Percentiles rank a stretch among this genome's conserved stretches.
Conservation (phyloP, 2,113 vertebrate genomes). For the Grammomys dolichurus region DNA sequence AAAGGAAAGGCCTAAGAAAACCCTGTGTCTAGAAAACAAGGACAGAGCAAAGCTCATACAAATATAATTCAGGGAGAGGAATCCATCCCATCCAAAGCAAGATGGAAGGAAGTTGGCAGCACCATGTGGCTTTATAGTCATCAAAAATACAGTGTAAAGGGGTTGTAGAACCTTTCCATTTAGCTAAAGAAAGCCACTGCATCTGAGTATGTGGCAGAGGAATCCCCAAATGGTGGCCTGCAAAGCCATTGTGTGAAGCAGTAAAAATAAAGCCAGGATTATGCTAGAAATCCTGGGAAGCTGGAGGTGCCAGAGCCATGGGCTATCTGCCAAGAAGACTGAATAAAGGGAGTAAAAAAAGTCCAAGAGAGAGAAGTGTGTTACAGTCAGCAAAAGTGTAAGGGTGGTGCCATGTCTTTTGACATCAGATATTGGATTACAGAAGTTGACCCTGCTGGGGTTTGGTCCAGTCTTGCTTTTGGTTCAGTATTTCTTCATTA, state of each 20-base stretch:
- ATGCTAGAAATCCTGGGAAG: not conserved
- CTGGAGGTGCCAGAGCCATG: not conserved
- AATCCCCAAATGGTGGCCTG: too few species aligned
- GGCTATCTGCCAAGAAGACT: not conserved
- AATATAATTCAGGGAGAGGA: not conserved
- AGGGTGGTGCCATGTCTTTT: not conserved
- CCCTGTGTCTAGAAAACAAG: not conserved
- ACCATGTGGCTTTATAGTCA: not conserved
- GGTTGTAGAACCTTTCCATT: not conserved
- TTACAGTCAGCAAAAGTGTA: too few species aligned
- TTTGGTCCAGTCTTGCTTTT: not conserved
- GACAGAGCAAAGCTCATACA: not conserved
- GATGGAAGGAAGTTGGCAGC: not conserved
- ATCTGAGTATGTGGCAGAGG: not conserved
- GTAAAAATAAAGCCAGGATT: not conserved
- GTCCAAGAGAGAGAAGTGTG: not conserved
- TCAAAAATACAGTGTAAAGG: not conserved
- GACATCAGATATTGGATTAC: not conserved
- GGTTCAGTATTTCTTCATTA: not conserved
- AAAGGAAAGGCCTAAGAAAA: not conserved
- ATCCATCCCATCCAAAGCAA: not conserved
- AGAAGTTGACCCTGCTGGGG: not conserved
- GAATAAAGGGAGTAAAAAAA: not conserved
- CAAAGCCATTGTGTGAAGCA: not conserved
- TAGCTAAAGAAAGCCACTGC: not conserved